Conservation (phyloP, 2,888 invertebrate genomes). For the Amblyjoppa proteus region DNA sequence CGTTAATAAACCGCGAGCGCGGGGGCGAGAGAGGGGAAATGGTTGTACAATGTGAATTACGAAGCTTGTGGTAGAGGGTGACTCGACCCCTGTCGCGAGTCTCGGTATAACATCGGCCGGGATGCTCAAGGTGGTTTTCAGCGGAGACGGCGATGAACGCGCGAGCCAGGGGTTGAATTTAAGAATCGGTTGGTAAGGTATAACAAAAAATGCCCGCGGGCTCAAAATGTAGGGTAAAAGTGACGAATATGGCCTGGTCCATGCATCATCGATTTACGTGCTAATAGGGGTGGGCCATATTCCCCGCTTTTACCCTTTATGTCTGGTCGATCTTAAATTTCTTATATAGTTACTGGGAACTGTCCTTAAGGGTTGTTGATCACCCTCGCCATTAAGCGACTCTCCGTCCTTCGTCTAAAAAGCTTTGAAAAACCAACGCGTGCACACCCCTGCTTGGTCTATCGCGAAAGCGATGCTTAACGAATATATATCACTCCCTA, state of each 20-base stretch:
- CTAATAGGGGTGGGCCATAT: background rate
- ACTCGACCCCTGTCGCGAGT: slow-evolving; percentile 60
- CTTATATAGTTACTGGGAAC: background rate
- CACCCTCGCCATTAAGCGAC: slow-evolving; percentile 19
- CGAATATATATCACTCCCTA: slow-evolving; percentile 78
- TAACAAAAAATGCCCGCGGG: slow-evolving; percentile 44
- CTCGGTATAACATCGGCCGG: slow-evolving; percentile 31
- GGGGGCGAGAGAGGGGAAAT: slow-evolving; percentile 43
- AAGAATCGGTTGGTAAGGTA: slow-evolving; percentile 27
- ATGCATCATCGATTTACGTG: background rate
- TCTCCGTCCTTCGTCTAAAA: slow-evolving; percentile 1
- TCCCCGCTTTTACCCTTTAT: background rate
- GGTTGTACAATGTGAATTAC: slow-evolving; percentile 66
- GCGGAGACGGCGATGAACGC: slow-evolving; percentile 5
- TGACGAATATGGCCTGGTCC: background rate
- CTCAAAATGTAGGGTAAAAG: background rate
- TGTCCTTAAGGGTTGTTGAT: slow-evolving; percentile 9
- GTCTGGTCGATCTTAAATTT: background rate
- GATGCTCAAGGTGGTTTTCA: slow-evolving; percentile 47
- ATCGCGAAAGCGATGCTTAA: slow-evolving; percentile 81
- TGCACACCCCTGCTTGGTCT: slow-evolving; percentile 77
- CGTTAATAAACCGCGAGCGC: slow-evolving; percentile 79
- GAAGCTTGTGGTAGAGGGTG: slow-evolving; percentile 54
- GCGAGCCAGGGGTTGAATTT: slow-evolving; percentile 44
- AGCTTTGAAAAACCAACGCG: slow-evolving; percentile 71